phyloP scores from a whole-genome alignment of 2,113 vertebrate genomes.

The Podilymbus podiceps region DNA sequence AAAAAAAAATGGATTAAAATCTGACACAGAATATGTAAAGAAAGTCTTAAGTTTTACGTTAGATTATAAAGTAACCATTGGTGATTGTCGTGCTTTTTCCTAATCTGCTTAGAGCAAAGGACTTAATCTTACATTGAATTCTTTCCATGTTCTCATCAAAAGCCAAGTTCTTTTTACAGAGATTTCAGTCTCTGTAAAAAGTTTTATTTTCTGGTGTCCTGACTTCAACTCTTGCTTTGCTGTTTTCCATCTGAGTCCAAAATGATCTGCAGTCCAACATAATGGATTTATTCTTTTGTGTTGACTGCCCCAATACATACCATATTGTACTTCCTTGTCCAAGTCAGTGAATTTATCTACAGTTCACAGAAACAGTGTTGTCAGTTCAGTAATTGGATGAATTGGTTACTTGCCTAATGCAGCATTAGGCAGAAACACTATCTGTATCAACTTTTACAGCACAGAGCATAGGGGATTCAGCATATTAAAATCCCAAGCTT shows the following conservation, averaged over 20 bases:
- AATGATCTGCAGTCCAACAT: neutral
- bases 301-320: conserved; percentile 41
- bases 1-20: conserved; percentile 11
- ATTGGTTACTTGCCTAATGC: conserved; percentile 55
- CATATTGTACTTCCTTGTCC: conserved; percentile 34
- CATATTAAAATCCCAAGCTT: conserved; percentile 22
- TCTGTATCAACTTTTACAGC: conserved; percentile 35
- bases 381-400: conserved; percentile 38
- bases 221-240: conserved; percentile 63
- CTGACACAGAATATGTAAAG: neutral
- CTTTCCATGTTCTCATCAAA: conserved; percentile 45
- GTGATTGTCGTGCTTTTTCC: conserved; percentile 3
- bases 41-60: neutral
- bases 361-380: conserved; percentile 44
- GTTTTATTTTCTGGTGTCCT: conserved; percentile 50
- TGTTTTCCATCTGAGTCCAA: conserved; percentile 38
- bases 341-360: conserved; percentile 48
- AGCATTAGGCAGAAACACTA: conserved; percentile 29
- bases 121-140: conserved; percentile 54
- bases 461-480: neutral
- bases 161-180: conserved; percentile 38
- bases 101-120: conserved; percentile 41
- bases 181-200: neutral
- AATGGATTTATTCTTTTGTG: conserved; percentile 38
- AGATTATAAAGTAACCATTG: neutral